Evolutionary conservation across 1,140 invertebrate genomes (phyloP), one percentile per base, ranked within the genome.

Genomic region (Bombus polaris): DNA sequence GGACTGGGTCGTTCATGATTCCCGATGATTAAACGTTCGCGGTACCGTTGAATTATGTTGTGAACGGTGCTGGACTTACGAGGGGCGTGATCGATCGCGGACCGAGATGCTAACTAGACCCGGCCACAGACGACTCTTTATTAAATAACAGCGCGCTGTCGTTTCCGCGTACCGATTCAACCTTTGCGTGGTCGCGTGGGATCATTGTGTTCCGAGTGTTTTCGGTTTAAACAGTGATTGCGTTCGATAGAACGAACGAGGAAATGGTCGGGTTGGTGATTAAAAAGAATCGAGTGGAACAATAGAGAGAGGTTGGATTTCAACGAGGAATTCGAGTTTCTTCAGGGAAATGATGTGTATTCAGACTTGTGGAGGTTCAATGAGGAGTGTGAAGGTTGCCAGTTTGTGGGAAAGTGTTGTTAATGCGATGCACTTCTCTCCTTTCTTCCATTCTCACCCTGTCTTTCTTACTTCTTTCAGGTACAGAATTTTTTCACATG

Each of bases 21-120:
- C 88, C 72, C 83, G 87, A 93, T 93, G 93, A 94, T 94, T 94
- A 93, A 94, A 93, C 78, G 90, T 87, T 92, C 77, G 87, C 86
- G 85, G 87, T 87, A 85, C 87, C 87, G 90, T 93, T 93, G 89
- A 91, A 93, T 92, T 91, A 92, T 87, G 75, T 80, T 86, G 75
- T 86, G 90, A 92, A 90, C 87, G 76, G 85, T 70, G 72, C 85
- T 47, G 80, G 85, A 87, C 84, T 28, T 15, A 15, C 88, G 83
- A 91, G 92, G 91, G 93, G 93, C 93, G 93, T 92, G 85, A 90
- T 90, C 87, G 91, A 92, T 92, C 79, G 84, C 81, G 80, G 77
- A 83, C 83, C 85, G 89, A 89, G 91, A 93, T 92, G 85, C 91
- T 93, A 93, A 93, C 92, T 91, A 92, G 89, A 85, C 87, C 74